Base-by-base conservation (phyloP, 2,888 invertebrate species). In the Ferrisia virgata region DNA sequence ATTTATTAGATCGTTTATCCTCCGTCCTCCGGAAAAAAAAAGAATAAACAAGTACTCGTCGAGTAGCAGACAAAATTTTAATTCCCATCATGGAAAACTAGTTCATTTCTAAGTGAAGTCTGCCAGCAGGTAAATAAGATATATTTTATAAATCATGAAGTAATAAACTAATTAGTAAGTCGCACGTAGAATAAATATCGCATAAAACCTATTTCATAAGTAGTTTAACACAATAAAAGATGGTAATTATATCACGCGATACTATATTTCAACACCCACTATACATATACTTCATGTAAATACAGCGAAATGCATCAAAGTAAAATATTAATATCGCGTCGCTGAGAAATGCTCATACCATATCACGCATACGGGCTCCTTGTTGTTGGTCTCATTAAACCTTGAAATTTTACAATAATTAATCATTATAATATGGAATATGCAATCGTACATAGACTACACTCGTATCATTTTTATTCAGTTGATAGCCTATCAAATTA, bases 191-290 rank as follows among this genome's bases (percentile, higher is more conserved):
- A 36, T 33, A 76, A 76, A 76, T 76, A 76, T 31, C 72, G 36
- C 36, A 76, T 76, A 76, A 76, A 76, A 76, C 36, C 72, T 76
- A 76, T 76, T 76, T 76, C 72, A 76, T 76, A 76, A 76, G 72
- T 76, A 76, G 72, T 76, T 76, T 33, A 76, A 76, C 72, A 76
- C 72, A 76, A 76, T 76, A 76, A 76, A 76, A 76, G 72, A 76
- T 76, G 72, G 72, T 76, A 76, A 76, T 76, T 76, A 76, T 36
- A 76, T 76, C 72, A 76, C 72, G 72, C 72, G 31, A 76, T 36
- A 18, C 18, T 18, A 76, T 76, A 76, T 76, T 76, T 76, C 72
- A 76, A 76, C 72, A 76, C 72, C 72, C 72, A 76, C 72, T 9
- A 76, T 25, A 58, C 22, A 22, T 53, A 53, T 58, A 58, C 25